Evolutionary conservation across 2,113 vertebrate genomes (phyloP).

Genomic region (Rhea americana): DNA sequence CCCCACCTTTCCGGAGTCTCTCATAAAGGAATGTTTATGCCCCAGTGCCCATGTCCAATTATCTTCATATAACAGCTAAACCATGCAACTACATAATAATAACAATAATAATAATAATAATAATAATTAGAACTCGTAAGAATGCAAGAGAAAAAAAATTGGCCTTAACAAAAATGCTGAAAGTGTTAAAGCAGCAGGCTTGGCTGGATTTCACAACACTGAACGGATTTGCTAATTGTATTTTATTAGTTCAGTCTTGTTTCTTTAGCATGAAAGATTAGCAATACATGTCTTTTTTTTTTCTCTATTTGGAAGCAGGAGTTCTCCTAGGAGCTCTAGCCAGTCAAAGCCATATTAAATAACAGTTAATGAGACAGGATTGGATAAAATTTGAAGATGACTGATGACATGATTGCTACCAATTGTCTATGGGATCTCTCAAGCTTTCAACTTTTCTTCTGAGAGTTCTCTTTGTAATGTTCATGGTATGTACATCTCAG

Average conservation of each 20-base stretch:
- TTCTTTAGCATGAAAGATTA: conserved; percentile 59
- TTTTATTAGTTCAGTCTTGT: conserved; percentile 61
- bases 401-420: conserved; percentile 60
- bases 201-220: conserved; percentile 24
- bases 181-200: background rate
- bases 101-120: background rate
- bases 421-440: conserved; percentile 55
- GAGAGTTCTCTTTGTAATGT: conserved; percentile 18
- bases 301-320: conserved; percentile 39
- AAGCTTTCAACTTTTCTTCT: conserved; percentile 57
- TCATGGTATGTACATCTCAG: background rate
- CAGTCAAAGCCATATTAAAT: conserved; percentile 67
- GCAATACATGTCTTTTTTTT: conserved; percentile 1
- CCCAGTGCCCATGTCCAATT: background rate
- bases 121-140: background rate
- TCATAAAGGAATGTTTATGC: background rate
- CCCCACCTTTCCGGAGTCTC: background rate
- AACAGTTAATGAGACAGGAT: conserved; percentile 50
- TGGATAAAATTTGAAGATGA: conserved; percentile 66
- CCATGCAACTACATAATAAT: background rate
- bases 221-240: conserved; percentile 63
- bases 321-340: conserved; percentile 45
- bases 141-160: conserved; percentile 2
- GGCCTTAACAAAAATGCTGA: background rate
- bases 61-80: background rate